phyloP scores from a whole-genome alignment of 2,888 invertebrate genomes.

The Chaitophorus viminalis region DNA sequence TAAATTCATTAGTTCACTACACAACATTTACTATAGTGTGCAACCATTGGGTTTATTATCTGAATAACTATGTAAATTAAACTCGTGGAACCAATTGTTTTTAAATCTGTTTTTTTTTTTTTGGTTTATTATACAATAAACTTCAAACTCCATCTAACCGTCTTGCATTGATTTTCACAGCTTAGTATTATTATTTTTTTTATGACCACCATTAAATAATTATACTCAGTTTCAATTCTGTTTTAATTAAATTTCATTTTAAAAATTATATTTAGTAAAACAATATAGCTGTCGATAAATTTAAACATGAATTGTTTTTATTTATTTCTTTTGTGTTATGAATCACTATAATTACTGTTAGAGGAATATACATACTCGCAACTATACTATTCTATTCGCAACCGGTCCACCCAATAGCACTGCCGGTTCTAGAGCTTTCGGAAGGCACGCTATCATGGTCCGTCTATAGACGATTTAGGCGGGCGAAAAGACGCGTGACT shows the following conservation, averaged over 20 bases:
- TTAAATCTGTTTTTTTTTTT: background rate
- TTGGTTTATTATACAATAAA: background rate
- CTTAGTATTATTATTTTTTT: constrained; percentile 17
- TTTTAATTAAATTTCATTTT: constrained; percentile 5
- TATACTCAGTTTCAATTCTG: background rate
- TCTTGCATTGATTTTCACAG: background rate
- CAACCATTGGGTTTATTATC: background rate
- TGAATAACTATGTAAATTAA: constrained; percentile 13
- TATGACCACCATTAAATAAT: constrained; percentile 2
- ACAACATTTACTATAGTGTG: background rate
- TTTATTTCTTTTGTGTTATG: no score
- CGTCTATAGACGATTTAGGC: no score
- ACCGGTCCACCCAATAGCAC: no score
- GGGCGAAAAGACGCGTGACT: no score
- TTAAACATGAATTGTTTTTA: no score
- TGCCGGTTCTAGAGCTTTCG: no score
- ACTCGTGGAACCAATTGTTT: background rate
- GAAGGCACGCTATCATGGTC: no score
- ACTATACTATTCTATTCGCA: no score
- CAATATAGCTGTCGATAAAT: no score
- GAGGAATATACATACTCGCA: no score
- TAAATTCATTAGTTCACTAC: background rate
- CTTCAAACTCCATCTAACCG: background rate
- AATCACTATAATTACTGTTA: no score
- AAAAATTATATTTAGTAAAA: no score